phyloP scores from a whole-genome alignment of 2,113 vertebrate species.

The Saccopteryx bilineata region DNA sequence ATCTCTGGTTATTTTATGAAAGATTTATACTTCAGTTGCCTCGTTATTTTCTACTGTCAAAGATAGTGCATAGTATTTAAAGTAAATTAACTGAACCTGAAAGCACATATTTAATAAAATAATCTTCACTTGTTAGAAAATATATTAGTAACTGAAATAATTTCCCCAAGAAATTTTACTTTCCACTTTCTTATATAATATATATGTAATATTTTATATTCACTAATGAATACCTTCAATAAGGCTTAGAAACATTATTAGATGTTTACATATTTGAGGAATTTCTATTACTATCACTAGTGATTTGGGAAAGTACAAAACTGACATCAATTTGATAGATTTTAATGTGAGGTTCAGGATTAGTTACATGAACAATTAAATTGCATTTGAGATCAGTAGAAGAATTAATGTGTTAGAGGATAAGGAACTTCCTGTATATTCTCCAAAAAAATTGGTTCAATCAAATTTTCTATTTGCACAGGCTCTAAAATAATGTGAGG shows the following conservation, averaged over 20 bases:
- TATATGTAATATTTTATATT: neutral
- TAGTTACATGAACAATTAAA: conserved; percentile 19
- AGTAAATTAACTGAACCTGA: neutral
- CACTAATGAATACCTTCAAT: neutral
- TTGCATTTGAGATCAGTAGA: neutral
- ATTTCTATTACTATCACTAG: neutral
- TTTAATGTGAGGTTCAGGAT: conserved; percentile 6
- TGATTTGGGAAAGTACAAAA: neutral
- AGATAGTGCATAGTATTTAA: neutral
- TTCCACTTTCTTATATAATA: neutral
- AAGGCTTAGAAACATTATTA: neutral
- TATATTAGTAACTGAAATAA: neutral
- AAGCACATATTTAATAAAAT: neutral
- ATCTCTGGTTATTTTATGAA: neutral
- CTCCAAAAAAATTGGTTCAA: neutral
- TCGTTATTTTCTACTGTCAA: neutral
- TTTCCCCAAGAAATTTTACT: neutral
- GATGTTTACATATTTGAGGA: neutral
- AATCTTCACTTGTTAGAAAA: neutral
- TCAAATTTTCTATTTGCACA: neutral
- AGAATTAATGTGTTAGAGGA: neutral
- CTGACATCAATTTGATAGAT: neutral
- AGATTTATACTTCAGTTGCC: neutral
- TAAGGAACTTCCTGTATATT: neutral
- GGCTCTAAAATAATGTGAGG: neutral